phyloP scores from a whole-genome alignment of 2,888 invertebrate genomes.

The Dicycla oo region DNA sequence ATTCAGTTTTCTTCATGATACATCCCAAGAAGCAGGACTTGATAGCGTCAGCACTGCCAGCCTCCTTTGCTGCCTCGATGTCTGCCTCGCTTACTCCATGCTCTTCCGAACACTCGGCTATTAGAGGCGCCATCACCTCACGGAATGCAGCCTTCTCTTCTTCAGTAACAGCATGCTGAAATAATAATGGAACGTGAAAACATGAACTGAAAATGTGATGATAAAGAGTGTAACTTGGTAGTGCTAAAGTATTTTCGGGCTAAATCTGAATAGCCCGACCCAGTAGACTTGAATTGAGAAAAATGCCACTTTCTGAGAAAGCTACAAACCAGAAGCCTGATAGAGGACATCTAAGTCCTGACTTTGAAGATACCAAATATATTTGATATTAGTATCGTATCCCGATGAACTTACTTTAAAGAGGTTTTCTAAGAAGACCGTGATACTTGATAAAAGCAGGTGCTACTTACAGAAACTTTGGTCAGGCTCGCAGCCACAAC shows the following conservation, averaged over 20 bases:
- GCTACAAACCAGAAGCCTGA: not conserved
- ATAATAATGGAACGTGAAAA: not conserved
- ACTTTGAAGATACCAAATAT: not conserved
- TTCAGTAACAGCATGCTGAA: slow-evolving; percentile 55
- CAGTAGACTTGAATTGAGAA: not conserved
- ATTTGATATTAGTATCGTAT: too few relatives aligned
- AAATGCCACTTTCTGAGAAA: not conserved
- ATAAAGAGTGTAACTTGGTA: not conserved
- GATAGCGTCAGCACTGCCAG: slow-evolving; percentile 40
- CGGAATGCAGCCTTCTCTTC: slow-evolving; percentile 56
- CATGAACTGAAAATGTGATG: not conserved
- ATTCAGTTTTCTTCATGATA: slow-evolving; percentile 46
- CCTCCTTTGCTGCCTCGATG: slow-evolving; percentile 58
- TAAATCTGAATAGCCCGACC: not conserved
- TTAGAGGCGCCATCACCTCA: slow-evolving; percentile 45
- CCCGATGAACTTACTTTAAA: too few relatives aligned
- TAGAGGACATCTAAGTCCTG: not conserved
- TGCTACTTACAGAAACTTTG: slow-evolving; percentile 58
- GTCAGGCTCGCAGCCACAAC: slow-evolving; percentile 58
- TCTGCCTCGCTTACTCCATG: slow-evolving; percentile 56
- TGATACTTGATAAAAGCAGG: not conserved
- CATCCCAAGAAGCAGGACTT: slow-evolving; percentile 64
- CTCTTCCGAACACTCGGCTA: slow-evolving; percentile 61
- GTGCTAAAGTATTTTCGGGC: not conserved
- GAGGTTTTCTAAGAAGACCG: not conserved